These are phyloP conservation scores for Cyrtonyx montezumae DNA, from an alignment of 2,113 vertebrate genomes.

Conservation along the genomic window DNA sequence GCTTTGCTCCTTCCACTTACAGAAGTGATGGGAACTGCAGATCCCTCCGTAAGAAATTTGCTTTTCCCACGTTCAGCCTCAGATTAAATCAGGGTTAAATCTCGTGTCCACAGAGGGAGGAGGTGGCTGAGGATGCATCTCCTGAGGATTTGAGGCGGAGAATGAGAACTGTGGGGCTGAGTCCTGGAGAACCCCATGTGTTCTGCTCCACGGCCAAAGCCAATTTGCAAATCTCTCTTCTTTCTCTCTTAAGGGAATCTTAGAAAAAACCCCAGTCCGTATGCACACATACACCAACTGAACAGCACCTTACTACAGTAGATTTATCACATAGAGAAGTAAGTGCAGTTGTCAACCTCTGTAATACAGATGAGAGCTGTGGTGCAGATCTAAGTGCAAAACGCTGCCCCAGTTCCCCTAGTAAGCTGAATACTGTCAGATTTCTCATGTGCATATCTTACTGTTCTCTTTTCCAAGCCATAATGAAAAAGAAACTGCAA, in stretches of 20 bases:
- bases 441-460: neutral
- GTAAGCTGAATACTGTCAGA: neutral
- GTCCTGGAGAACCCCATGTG: fast-evolving
- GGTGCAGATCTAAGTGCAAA: neutral
- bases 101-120: neutral
- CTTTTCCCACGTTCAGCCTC: neutral
- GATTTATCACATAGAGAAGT: conserved; percentile 12
- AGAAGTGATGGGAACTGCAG: neutral
- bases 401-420: neutral
- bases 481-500: neutral
- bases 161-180: fast-evolving
- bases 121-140: neutral
- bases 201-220: neutral
- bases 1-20: neutral
- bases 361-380: neutral
- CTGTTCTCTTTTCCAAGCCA: neutral
- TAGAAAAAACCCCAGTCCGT: neutral
- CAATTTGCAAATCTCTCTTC: neutral
- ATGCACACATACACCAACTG: neutral
- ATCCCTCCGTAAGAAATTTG: neutral
- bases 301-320: conserved; percentile 19
- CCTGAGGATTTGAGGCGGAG: fast-evolving
- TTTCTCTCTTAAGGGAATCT: neutral
- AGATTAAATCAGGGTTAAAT: neutral
- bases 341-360: conserved; percentile 16